Evolutionary conservation across 2,888 invertebrate genomes (phyloP), one percentile per base, ranked within the genome.

Genomic region (Drosophila colorata): DNA sequence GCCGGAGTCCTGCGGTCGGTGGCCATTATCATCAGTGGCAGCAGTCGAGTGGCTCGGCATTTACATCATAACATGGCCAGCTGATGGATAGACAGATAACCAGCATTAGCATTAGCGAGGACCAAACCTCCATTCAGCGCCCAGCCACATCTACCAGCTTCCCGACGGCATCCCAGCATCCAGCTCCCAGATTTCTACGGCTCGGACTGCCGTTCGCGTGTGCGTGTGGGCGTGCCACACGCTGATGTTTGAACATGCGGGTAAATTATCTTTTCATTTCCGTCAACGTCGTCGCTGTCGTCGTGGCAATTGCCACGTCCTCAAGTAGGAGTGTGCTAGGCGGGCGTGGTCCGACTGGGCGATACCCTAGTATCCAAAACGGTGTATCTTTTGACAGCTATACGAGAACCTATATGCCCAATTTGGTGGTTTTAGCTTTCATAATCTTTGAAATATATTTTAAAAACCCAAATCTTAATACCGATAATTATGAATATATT

Each of bases 201-300:
- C 25, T 8, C 28, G 6, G 28, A 2, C 28, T 28, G 16, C 6
- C n/a, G 23, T 23, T 23, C 14, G 14, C 37, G 8, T 63, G 38
- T 52, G 52, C 33, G 60, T 28, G 52, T 47, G 76, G 65, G 74
- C 65, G 66, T 67, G 64, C 52, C 66, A 51, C 41, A 46, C 52
- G 69, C 60, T 76, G 78, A 70, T 71, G 78, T 53, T 67, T 67
- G 69, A 70, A 80, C 82, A 86, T 87, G 85, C 83, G 86, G 86
- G 87, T 86, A 85, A 86, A 86, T 86, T 86, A 86, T 87, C 87
- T 85, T 85, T 87, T 85, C 85, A 86, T 82, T 87, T 86, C 74
- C 69, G 60, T 69, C 74, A 64, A 67, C 46, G 58, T 57, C 64
- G 52, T 46, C 56, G 70, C 52, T 64, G 69, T 66, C 53, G 66